Base-by-base conservation (phyloP, 2,113 vertebrate species). In the Sinocyclocheilus anshuiensis region DNA sequence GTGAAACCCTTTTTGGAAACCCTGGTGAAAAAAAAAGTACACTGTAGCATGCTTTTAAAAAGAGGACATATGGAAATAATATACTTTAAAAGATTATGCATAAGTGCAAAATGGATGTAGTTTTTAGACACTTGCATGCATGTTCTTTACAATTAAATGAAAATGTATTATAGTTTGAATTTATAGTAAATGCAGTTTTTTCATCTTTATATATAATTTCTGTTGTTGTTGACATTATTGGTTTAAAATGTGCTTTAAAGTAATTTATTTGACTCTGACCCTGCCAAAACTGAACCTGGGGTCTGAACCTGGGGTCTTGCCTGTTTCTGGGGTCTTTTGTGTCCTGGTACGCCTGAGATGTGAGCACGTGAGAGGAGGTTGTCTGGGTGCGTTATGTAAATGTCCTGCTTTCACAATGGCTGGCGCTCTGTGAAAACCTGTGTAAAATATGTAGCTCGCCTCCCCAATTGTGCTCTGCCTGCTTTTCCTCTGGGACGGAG, bases 331-430 rank as follows among this genome's bases (percentile, higher is more conserved):
- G 45, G 45, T 18, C 63, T 57, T 74, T 78, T 42, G 78, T 59
- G 57, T 61, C 8, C 57, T 77, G 36, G 39, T 9, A 63, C 3
- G 11, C 2, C 57, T 71, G 36, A 57, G 29, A 63, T 22, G 11
- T 36, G 24, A 61, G 29, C 39, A 75, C 13, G 15, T n/a, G 65
- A 81, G 63, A 8, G 69, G 53, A 65, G 26, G 77, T 74, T 57
- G 57, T 42, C 48, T 67, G 65, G 50, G n/a, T 80, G 61, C 4
- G 20, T 86, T 86, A 82, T 83, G 72, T 83, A 88, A 85, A 72
- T 50, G 48, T 16, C 26, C 74, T 61, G 84, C 71, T 88, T 85
- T 85, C 24, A 84, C 11, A 50, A 15, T 78, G 59, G 18, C 42
- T 75, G 42, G 53, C 16, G 2, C 6, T 65, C 83, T 81, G 29